Evolutionary conservation across 2,888 invertebrate genomes (phyloP), one percentile per base, ranked within the genome.

Genomic region (Eilema caniola): DNA sequence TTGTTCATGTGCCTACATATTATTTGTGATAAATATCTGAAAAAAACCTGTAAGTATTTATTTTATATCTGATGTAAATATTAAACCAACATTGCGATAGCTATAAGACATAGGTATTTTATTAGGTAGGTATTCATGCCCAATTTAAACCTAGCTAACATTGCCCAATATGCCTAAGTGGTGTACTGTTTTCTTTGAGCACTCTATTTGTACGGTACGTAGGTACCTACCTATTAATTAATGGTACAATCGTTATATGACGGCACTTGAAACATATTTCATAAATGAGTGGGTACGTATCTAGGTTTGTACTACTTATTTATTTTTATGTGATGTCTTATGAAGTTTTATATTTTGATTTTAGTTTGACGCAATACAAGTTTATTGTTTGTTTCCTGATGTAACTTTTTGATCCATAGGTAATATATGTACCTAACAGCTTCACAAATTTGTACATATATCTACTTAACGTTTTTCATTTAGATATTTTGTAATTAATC

Each of bases 1-100:
- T 68, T 71, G 71, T 70, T 74, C 69, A 80, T 77, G 81, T 79
- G 80, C 57, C 66, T 61, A 62, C 31, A 60, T 69, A 66, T n/a
- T n/a, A n/a, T 63, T 69, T 70, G 41, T 73, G 75, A 70, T 70
- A 56, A 76, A 72, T 68, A 68, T 65, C 33, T 37, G 60, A 64
- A 60, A 67, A 28, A 71, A 24, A 10, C 61, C 67, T 56, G 80
- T 80, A 79, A 79, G 79, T 79, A 65, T 47, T 25, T 60, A 69
- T n/a, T 37, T 67, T 53, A 16, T 33, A 56, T 12, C 20, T 16
- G 25, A 53, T n/a, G 53, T 65, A 16, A 11, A 33, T 14, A 10
- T 14, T 12, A 28, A 53, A 14, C 23, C 25, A 60, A 60, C 16
- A 16, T 16, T 47, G 16, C 16, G 28, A 28, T 28, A 5, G 16